Percentiles rank a stretch among this genome's conserved stretches.
These are phyloP conservation scores for Drosophila kikkawai DNA, from an alignment of 1,140 invertebrate species.

Conservation along the genomic window DNA sequence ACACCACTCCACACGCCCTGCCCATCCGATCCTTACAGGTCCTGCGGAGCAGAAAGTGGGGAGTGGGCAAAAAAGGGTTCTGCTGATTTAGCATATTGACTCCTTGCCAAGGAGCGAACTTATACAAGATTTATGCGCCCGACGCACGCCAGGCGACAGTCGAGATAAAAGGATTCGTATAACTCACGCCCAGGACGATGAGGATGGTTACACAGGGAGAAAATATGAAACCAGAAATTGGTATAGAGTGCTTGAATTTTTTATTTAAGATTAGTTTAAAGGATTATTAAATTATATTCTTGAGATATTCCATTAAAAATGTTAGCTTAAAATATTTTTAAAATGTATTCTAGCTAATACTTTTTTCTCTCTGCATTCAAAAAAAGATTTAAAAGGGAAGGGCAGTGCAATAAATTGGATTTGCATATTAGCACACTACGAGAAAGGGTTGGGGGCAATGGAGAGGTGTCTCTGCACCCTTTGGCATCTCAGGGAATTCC, in stretches of 20 bases:
- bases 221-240: not conserved
- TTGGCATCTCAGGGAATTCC: conserved; percentile 33
- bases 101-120: conserved; percentile 76
- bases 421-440: conserved; percentile 82
- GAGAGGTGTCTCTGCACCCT: conserved; percentile 26
- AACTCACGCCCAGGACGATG: conserved; percentile 55
- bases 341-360: no score
- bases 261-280: no score
- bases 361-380: not conserved
- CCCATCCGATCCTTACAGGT: conserved; percentile 3
- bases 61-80: conserved; percentile 30
- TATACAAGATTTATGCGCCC: conserved; percentile 82
- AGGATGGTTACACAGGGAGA: conserved; percentile 3
- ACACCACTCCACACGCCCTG: not conserved
- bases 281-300: not conserved
- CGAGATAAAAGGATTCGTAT: conserved; percentile 78
- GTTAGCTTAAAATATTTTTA: not conserved
- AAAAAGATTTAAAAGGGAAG: not conserved
- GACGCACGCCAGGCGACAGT: conserved; percentile 68
- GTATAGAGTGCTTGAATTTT: not conserved
- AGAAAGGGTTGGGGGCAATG: not conserved
- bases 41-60: conserved; percentile 6
- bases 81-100: conserved; percentile 84
- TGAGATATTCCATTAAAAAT: no score
- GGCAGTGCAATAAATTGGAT: conserved; percentile 82